Conservation (phyloP, 2,113 vertebrate species). For the Coptodon rendalli region DNA sequence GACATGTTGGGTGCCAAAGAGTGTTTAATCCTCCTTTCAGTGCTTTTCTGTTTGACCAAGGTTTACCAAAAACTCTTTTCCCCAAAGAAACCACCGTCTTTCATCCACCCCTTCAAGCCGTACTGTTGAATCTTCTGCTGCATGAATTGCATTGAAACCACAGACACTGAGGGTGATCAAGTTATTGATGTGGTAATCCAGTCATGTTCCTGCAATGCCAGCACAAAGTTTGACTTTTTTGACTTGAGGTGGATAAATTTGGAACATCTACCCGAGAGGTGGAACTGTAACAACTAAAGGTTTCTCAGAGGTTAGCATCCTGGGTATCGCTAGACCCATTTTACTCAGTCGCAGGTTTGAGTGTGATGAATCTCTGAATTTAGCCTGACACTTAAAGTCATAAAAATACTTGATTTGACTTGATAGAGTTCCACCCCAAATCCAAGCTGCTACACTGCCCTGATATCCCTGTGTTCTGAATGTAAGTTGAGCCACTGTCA, state of each 20-base stretch:
- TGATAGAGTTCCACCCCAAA: not conserved
- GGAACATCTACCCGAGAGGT: not conserved
- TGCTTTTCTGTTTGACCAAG: not conserved
- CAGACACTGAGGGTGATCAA: not conserved
- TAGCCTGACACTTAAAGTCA: not conserved
- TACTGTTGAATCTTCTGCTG: not conserved
- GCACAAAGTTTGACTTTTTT: not conserved
- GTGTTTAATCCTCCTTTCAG: not conserved
- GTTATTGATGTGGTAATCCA: not conserved
- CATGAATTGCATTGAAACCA: not conserved
- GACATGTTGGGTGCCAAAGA: not conserved
- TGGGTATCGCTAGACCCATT: not conserved
- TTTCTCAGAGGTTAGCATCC: not conserved
- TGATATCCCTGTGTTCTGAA: not conserved
- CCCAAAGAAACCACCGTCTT: not conserved
- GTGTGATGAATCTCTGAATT: not conserved
- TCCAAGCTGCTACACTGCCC: not conserved
- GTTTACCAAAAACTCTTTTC: not conserved
- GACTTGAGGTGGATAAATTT: not conserved
- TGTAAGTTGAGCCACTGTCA: not conserved
- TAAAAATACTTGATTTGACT: accelerated
- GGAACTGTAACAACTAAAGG: not conserved
- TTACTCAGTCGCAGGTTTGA: not conserved
- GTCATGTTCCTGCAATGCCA: not conserved
- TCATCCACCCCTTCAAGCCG: not conserved